Evolutionary conservation across 2,113 vertebrate genomes (phyloP).

Genomic region (Sapayoa aenigma): DNA sequence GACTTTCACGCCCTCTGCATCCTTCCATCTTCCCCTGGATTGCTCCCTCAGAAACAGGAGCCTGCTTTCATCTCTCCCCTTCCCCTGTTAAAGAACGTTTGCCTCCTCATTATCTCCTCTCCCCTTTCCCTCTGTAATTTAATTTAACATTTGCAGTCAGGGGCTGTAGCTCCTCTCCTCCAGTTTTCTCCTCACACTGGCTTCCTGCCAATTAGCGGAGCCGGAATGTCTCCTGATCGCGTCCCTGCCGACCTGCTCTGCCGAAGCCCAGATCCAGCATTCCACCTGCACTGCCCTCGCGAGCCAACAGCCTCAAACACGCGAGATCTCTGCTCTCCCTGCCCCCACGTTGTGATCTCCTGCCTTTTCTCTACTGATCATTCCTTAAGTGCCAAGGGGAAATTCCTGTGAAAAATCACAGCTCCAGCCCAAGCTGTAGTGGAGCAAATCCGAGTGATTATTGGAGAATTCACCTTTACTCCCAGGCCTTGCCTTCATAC

Average conservation of each 20-base stretch:
- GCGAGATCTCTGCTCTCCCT: background rate
- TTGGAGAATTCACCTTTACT: background rate
- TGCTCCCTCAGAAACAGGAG: background rate
- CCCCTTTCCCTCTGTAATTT: background rate
- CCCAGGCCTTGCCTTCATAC: accelerated
- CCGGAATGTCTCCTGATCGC: background rate
- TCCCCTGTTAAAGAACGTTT: background rate
- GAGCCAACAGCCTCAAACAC: background rate
- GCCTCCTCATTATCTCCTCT: background rate
- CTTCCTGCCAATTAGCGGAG: background rate
- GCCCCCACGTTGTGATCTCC: background rate
- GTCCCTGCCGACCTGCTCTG: background rate
- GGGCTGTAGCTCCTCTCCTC: background rate
- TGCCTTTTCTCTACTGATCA: background rate
- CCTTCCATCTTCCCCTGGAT: background rate
- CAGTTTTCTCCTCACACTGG: background rate
- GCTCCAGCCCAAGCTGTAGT: background rate
- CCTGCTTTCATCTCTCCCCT: background rate
- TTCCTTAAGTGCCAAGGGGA: background rate
- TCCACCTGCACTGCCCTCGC: background rate
- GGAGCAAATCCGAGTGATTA: background rate
- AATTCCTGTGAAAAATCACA: background rate
- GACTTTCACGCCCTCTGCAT: background rate
- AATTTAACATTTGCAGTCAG: background rate
- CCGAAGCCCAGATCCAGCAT: background rate